A percentile compares a stretch with the other conserved stretches of the same genome.
These are phyloP conservation scores for Hedychridium roseum DNA, from an alignment of 2,888 invertebrate species.

Conservation along the genomic window DNA sequence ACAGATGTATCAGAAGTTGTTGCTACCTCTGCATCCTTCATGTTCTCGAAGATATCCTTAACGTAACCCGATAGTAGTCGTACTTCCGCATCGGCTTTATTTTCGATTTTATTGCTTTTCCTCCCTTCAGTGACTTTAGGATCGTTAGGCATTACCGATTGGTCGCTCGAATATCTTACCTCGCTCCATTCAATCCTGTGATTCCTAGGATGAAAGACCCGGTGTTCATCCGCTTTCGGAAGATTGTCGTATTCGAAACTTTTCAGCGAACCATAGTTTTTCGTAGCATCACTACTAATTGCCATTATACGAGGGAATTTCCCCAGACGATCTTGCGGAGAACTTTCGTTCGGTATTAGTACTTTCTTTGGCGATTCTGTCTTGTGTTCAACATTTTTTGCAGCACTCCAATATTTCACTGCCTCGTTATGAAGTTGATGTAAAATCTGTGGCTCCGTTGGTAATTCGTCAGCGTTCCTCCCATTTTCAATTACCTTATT, in stretches of 20 bases:
- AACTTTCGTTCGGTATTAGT: too few species aligned
- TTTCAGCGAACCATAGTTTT: neutral
- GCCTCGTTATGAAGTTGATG: too few species aligned
- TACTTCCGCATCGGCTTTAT: conserved; percentile 16
- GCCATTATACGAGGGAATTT: conserved; percentile 42
- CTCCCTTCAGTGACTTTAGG: neutral
- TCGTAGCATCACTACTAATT: neutral
- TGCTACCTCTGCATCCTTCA: conserved; percentile 51
- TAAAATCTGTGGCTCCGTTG: too few species aligned
- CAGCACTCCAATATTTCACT: too few species aligned
- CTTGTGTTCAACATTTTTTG: too few species aligned
- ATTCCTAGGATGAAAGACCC: conserved; percentile 52
- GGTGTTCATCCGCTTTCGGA: neutral
- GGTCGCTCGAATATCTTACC: conserved; percentile 46
- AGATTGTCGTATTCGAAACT: neutral
- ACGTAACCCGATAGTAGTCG: conserved; percentile 53
- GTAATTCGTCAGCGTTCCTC: too few species aligned
- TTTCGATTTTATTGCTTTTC: neutral
- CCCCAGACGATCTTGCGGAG: too few species aligned
- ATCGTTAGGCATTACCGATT: too few species aligned
- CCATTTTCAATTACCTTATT: too few species aligned
- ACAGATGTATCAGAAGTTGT: too few species aligned
- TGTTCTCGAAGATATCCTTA: conserved; percentile 58
- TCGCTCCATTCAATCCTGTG: conserved; percentile 57
- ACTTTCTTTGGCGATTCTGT: too few species aligned